phyloP scores from a whole-genome alignment of 2,888 invertebrate genomes.

The Polyommatus iphigenia region DNA sequence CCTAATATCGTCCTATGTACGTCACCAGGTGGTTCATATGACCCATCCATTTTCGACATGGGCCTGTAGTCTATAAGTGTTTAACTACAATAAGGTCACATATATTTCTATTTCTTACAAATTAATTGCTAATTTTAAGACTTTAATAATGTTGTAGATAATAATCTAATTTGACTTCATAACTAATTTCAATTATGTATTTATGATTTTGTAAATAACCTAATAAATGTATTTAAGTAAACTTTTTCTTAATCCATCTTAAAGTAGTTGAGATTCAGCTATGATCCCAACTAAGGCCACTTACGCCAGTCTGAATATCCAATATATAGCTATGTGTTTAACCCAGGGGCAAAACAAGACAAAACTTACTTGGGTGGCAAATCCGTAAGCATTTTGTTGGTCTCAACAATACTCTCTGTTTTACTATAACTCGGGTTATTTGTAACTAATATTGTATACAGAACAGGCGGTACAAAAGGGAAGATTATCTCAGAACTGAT shows the following conservation, averaged over 20 bases:
- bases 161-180: not conserved
- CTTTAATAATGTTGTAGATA: not conserved
- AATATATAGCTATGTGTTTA: not conserved
- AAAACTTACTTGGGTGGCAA: constrained; percentile 11
- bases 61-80: no score
- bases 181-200: not conserved
- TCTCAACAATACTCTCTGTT: not conserved
- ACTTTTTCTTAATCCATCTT: not conserved
- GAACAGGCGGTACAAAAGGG: not conserved
- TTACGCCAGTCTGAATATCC: no score
- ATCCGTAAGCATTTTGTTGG: constrained; percentile 7
- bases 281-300: not conserved
- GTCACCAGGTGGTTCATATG: no score
- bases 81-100: not conserved
- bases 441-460: constrained; percentile 16
- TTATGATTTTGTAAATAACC: constrained; percentile 25
- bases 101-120: not conserved
- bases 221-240: constrained; percentile 36
- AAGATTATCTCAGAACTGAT: constrained; percentile 7
- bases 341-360: not conserved
- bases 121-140: not conserved
- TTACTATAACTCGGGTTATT: constrained; percentile 3
- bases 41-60: no score
- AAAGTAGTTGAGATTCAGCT: not conserved
- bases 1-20: no score